Percentiles rank a stretch among this genome's conserved stretches.
These are phyloP conservation scores for Sapayoa aenigma DNA, from an alignment of 2,113 vertebrate genomes.

Conservation along the genomic window DNA sequence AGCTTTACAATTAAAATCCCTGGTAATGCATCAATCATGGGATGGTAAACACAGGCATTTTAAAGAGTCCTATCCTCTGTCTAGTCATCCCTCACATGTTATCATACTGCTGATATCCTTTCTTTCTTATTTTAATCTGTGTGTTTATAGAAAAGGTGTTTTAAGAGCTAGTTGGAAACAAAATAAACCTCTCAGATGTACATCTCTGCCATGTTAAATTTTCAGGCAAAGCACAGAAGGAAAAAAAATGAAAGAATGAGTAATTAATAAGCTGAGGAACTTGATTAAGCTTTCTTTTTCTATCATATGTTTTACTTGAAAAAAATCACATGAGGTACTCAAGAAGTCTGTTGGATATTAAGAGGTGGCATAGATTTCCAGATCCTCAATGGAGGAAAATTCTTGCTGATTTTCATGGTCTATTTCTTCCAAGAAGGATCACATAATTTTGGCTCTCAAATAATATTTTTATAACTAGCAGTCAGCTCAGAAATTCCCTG, in stretches of 20 bases:
- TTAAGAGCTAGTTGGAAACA: background rate
- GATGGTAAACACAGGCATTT: background rate
- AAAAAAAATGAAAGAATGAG: slow-evolving; percentile 1
- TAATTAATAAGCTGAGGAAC: slow-evolving; percentile 27
- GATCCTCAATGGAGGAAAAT: slow-evolving; percentile 12
- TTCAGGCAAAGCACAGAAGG: background rate
- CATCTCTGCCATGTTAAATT: background rate
- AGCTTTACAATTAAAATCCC: slow-evolving; percentile 45
- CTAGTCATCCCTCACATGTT: background rate
- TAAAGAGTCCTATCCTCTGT: background rate
- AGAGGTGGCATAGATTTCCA: slow-evolving; percentile 1
- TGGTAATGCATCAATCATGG: background rate
- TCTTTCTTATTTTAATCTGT: background rate
- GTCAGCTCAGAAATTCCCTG: background rate
- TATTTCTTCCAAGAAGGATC: slow-evolving; percentile 38
- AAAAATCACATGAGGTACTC: background rate
- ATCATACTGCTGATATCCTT: background rate
- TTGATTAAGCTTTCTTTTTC: slow-evolving; percentile 42
- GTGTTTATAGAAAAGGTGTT: background rate
- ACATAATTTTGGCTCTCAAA: slow-evolving; percentile 28
- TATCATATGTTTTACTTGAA: slow-evolving; percentile 26
- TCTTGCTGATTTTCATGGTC: slow-evolving; percentile 23
- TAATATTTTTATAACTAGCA: slow-evolving; percentile 19
- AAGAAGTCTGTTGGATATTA: slow-evolving; percentile 23
- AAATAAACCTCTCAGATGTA: slow-evolving; percentile 11